Evolutionary conservation across 2,888 invertebrate genomes (phyloP).

Genomic region (Trimorus sp.): DNA sequence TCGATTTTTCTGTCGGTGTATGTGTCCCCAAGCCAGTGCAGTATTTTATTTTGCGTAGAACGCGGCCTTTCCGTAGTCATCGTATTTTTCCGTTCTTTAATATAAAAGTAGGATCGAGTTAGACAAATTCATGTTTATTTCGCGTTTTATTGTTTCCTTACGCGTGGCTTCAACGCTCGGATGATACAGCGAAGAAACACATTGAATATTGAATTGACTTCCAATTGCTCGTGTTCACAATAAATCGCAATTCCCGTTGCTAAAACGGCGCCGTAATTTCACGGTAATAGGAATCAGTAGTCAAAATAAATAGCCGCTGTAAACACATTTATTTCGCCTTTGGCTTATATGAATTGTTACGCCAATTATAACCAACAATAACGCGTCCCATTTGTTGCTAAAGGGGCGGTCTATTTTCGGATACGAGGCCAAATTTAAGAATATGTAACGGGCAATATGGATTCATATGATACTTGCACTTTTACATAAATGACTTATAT

Average conservation of each 20-base stretch:
- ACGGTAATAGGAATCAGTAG: not conserved
- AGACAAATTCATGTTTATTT: slow-evolving; percentile 27
- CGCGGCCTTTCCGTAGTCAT: not conserved
- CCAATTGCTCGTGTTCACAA: slow-evolving; percentile 14
- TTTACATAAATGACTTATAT: no score
- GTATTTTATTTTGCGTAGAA: not conserved
- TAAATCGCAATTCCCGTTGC: slow-evolving; percentile 24
- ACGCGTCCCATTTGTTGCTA: no score
- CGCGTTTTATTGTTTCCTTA: slow-evolving; percentile 16
- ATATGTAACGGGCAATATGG: no score
- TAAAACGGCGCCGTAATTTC: slow-evolving; percentile 10
- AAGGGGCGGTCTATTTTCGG: no score
- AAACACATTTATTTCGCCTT: no score
- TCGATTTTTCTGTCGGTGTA: not conserved
- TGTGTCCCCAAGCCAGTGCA: not conserved
- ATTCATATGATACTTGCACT: no score
- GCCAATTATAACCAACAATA: no score
- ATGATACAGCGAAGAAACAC: slow-evolving; percentile 11
- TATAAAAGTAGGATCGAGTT: slow-evolving; percentile 15
- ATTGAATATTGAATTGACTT: slow-evolving; percentile 31
- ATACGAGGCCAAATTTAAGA: no score
- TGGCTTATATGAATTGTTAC: no score
- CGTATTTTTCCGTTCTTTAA: not conserved
- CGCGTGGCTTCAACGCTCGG: not conserved
- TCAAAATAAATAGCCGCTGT: no score